A percentile compares a stretch with the other conserved stretches of the same genome.
Conservation (phyloP, 2,113 vertebrate genomes). For the Mesitornis unicolor region DNA sequence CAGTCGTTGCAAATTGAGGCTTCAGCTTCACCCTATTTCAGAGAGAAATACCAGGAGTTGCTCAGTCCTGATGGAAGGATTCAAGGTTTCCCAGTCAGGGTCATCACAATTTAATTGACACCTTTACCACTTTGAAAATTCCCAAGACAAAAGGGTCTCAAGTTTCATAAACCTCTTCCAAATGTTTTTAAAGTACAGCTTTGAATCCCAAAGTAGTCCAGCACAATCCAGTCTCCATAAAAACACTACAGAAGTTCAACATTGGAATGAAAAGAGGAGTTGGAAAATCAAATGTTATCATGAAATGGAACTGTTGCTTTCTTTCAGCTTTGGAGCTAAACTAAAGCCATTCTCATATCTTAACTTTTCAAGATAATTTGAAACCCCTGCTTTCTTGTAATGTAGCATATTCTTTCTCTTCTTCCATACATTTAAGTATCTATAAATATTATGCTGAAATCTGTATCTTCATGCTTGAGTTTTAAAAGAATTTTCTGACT, state of each 20-base stretch:
- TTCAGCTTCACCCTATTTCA: background rate
- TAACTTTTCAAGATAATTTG: background rate
- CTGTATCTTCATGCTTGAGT: background rate
- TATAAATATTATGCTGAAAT: background rate
- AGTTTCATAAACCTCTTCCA: background rate
- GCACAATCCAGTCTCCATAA: background rate
- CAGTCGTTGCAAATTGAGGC: background rate
- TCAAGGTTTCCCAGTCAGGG: background rate
- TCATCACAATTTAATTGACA: background rate
- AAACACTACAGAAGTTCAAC: background rate
- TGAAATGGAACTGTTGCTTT: background rate
- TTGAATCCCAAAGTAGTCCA: background rate
- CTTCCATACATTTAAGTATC: background rate
- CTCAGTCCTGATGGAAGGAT: background rate
- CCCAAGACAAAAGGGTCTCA: background rate
- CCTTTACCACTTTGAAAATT: background rate
- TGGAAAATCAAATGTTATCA: background rate
- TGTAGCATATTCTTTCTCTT: background rate
- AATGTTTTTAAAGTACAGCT: background rate
- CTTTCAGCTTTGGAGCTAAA: background rate
- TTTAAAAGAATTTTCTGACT: background rate
- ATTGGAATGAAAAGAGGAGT: background rate
- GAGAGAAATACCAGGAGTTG: background rate
- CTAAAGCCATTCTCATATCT: background rate
- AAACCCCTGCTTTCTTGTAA: background rate